Base-by-base conservation (phyloP, 2,797 vertebrate genomes). In the Gambelia wislizenii region DNA sequence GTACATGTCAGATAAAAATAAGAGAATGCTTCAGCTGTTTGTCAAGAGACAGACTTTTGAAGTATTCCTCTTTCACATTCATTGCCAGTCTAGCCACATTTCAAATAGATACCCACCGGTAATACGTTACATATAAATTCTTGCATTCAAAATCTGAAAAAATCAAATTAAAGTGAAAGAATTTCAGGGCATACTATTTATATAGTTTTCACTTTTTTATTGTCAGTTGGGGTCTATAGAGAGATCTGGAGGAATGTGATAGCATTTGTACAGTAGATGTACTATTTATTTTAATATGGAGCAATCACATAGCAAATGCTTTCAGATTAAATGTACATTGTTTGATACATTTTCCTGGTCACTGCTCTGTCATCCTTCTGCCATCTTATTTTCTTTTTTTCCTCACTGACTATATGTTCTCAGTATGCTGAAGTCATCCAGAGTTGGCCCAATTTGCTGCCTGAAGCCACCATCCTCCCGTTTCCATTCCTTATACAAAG, bases 1-100 rank as follows among this genome's bases (percentile, higher is more conserved):
- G 8, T 90, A 18, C 56, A 85, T 67, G 47, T 49, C 84, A 90
- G 85, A 90, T 44, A 93, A 94, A 94, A 95, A 83, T 74, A 83
- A 86, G 16, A 5, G 0, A 93, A 85, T 87, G 77, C 84, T 93
- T 92, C 49, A 76, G 2, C 0, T 1, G 89, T 93, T 89, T 91
- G 14, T 83, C 91, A 90, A 84, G 22, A 92, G 47, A 87, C 27
- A 89, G 90, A 92, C 36, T 33, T 91, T 93, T 88, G 84, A 89
- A 85, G 2, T 86, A 76, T 27, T 76, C 86, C 76, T 90, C 0
- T 10, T 91, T 85, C 30, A 5, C 70, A 76, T 93, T 90, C 84
- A 42, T 94, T 92, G 87, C 87, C 72, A 89, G 91, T n/a, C 44
- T 72, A 2, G 83, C 39, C 20, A 42, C 39, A 88, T 92, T 91